phyloP scores from a whole-genome alignment of 2,797 vertebrate species.

The Tadarida brasiliensis region DNA sequence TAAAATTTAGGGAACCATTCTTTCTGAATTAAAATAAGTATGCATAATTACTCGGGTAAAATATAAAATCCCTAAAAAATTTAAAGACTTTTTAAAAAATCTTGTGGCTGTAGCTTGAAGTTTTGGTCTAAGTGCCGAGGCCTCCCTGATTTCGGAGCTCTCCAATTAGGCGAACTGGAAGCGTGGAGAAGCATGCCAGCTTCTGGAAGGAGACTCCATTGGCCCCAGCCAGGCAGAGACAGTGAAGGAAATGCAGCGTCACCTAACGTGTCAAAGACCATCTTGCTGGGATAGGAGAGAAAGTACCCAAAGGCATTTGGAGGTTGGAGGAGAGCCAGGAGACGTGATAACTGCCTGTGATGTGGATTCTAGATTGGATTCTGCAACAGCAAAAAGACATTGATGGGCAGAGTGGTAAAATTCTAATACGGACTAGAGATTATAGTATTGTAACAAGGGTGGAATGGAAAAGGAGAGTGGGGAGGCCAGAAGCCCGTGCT shows the following conservation, averaged over 20 bases:
- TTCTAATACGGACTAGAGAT: not conserved
- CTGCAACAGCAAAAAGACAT: not conserved
- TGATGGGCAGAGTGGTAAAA: not conserved
- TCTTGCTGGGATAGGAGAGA: not conserved
- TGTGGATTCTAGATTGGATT: not conserved
- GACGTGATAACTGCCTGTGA: not conserved
- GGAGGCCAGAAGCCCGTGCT: not conserved
- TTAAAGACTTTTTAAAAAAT: too few species aligned
- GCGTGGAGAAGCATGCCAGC: not conserved
- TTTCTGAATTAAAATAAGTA: conserved; percentile 2
- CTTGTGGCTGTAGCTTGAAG: not conserved
- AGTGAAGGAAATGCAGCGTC: not conserved
- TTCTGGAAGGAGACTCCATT: not conserved
- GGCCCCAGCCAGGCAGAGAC: not conserved
- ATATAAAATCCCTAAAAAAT: not conserved
- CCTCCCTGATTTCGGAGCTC: not conserved
- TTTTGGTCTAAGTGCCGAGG: not conserved
- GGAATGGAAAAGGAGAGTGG: not conserved
- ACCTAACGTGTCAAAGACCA: not conserved
- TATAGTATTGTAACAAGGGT: not conserved
- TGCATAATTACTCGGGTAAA: not conserved
- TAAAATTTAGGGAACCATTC: not conserved
- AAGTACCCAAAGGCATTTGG: not conserved
- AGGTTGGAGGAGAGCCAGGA: not conserved
- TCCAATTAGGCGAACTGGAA: not conserved